phyloP scores from a whole-genome alignment of 2,797 vertebrate species.

The Oreonectes daqikongensis region DNA sequence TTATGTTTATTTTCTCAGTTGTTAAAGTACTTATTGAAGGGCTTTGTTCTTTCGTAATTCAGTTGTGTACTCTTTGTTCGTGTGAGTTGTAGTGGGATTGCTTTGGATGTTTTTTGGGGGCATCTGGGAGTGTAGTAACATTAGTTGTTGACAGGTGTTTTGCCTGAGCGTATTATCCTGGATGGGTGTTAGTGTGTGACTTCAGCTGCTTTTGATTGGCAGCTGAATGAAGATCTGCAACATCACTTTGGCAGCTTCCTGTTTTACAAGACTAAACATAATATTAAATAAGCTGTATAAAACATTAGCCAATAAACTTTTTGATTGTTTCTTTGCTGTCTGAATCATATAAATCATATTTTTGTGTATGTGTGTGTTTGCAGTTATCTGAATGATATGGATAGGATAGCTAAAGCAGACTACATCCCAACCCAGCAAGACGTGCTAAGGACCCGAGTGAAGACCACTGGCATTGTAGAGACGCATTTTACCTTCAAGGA shows the following conservation, averaged over 20 bases:
- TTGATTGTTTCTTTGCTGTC: neutral
- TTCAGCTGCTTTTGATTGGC: conserved; percentile 15
- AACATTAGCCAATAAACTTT: neutral
- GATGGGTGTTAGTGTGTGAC: conserved; percentile 6
- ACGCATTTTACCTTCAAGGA: conserved; percentile 99
- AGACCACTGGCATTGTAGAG: conserved; percentile 97
- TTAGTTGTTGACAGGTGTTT: conserved; percentile 7
- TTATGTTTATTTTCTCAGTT: too few species aligned
- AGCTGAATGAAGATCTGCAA: conserved; percentile 17
- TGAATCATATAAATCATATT: neutral
- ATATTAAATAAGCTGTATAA: neutral
- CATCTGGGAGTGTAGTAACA: neutral
- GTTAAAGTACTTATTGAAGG: neutral
- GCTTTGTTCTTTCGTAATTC: neutral
- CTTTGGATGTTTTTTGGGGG: neutral
- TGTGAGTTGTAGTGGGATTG: conserved; percentile 12
- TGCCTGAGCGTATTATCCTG: neutral
- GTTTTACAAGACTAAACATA: neutral
- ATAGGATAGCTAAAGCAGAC: conserved; percentile 89
- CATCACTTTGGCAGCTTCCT: conserved; percentile 1
- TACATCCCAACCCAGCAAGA: conserved; percentile 98
- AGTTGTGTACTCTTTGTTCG: neutral
- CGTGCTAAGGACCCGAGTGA: conserved; percentile 92
- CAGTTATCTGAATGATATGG: conserved; percentile 97
- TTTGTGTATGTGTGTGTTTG: conserved; percentile 11